phyloP scores from a whole-genome alignment of 2,888 invertebrate species.

The Euclidia mi region DNA sequence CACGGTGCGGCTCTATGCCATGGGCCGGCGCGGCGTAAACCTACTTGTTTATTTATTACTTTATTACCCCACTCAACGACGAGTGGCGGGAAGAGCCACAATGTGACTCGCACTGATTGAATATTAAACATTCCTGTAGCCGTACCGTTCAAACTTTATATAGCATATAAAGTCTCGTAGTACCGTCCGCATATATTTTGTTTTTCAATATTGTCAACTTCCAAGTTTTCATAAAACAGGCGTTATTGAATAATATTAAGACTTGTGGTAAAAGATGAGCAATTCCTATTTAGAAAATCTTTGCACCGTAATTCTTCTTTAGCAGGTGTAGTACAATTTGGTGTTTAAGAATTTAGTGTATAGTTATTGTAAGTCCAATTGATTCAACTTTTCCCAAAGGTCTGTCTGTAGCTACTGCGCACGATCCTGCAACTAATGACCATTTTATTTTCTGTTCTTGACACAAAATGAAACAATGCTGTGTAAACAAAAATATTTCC shows the following conservation, averaged over 20 bases:
- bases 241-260: too few relatives aligned
- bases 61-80: constrained; percentile 82
- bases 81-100: constrained; percentile 80
- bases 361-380: neutral
- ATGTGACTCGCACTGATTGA: constrained; percentile 79
- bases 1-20: constrained; percentile 43
- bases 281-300: too few relatives aligned
- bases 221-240: constrained; percentile 1
- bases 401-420: too few relatives aligned
- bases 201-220: constrained; percentile 33
- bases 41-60: constrained; percentile 85
- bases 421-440: neutral
- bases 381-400: too few relatives aligned
- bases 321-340: too few relatives aligned
- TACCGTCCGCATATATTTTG: too few relatives aligned
- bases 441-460: constrained; percentile 16
- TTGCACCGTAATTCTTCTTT: too few relatives aligned
- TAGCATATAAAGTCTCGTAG: too few relatives aligned
- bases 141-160: constrained; percentile 53
- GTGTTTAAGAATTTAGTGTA: too few relatives aligned
- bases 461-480: constrained; percentile 16
- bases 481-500: constrained; percentile 36
- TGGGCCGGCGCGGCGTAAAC: constrained; percentile 60
- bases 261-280: too few relatives aligned
- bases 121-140: constrained; percentile 77